Evolutionary conservation across 2,113 vertebrate species (phyloP), one percentile per base, ranked within the genome.

Genomic region (zebrafish (Danio rerio)): DNA sequence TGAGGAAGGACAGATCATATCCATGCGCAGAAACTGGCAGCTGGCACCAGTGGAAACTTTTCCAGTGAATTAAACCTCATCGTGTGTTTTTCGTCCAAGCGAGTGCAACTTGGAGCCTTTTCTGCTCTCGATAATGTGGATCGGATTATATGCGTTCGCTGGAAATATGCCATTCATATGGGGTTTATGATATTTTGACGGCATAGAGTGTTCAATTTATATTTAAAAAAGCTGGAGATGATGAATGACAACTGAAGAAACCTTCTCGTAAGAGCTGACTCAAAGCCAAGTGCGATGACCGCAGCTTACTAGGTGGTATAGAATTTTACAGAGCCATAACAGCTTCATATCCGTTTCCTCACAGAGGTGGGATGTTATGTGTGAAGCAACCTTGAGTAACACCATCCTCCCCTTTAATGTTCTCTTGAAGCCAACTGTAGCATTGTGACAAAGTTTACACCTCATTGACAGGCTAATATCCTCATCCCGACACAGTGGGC

Each of bases 381-480:
- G 81, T 77, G 66, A 86, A 83, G 71, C 56, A 62, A 66, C 66
- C 72, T 78, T 73, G 4, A 40, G 65, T 65, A 65, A n/a, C 58
- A 20, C 9, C 76, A 12, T 15, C 78, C 62, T 50, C 61, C 71
- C 20, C 73, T 72, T 72, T 62, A 84, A 56, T 81, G 56, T 61
- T 71, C 21, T 71, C 73, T 89, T 77, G 62, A 74, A 82, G 81
- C 84, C 89, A 89, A 74, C 90, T 66, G 55, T 65, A 83, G 87
- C 87, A 74, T 89, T 87, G 88, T 91, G 89, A 76, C 88, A 88
- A 89, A 89, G 84, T 84, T 90, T 83, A 86, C 92, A 89, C 87
- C 89, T 82, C 74, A 66, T 79, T 91, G 92, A 92, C 91, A 90
- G 86, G 86, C 88, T 91, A 91, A 93, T 91, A 89, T 91, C 89